Conservation (phyloP, 1,140 invertebrate genomes). For the Eciton burchellii region DNA sequence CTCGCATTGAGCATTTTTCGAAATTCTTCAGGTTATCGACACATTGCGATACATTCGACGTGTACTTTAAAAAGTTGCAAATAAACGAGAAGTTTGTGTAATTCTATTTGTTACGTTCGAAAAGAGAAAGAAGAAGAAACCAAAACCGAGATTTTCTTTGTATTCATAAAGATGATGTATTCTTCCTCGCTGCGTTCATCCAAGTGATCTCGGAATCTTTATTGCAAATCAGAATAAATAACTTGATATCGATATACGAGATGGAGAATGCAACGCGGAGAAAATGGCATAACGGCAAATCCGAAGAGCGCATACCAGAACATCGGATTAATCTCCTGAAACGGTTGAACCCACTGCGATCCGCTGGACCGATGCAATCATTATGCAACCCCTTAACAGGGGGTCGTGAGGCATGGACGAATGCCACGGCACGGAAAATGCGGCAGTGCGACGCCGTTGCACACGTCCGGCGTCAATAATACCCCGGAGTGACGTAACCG, state of each 20-base stretch:
- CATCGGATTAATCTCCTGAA: background rate
- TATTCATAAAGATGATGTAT: slow-evolving; percentile 2
- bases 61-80: background rate
- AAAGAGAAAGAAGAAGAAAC: background rate
- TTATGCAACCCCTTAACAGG: slow-evolving; percentile 40
- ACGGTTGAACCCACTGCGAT: slow-evolving; percentile 10
- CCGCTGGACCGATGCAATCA: background rate
- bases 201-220: background rate
- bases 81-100: too few relatives aligned
- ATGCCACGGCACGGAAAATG: slow-evolving; percentile 48
- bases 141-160: background rate
- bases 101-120: background rate
- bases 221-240: slow-evolving; percentile 6
- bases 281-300: background rate
- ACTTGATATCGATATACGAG: background rate
- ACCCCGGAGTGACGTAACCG: slow-evolving; percentile 81
- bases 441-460: slow-evolving; percentile 71
- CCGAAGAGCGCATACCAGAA: background rate
- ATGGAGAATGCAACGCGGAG: background rate
- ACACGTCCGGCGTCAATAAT: slow-evolving; percentile 82
- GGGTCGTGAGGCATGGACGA: slow-evolving; percentile 19
- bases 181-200: background rate
- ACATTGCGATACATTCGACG: background rate
- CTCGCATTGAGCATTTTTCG: too few relatives aligned
- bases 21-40: background rate